Conservation (phyloP, 2,113 vertebrate species). For the Semnornis frantzii region DNA sequence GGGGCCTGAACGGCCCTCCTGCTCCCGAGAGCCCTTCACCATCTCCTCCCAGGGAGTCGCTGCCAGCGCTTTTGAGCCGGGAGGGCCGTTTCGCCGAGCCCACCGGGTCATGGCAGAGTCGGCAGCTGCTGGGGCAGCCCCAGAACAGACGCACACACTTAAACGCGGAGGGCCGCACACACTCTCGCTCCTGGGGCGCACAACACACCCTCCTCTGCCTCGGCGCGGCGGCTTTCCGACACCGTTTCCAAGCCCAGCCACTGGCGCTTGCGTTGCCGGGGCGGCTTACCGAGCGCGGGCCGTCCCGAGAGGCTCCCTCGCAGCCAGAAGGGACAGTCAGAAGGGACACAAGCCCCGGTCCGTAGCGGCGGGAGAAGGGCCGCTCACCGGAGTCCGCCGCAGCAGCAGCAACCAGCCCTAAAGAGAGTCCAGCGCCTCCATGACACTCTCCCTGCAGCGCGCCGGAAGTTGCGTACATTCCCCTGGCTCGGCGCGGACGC, state of each 20-base stretch:
- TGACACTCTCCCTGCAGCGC: neutral
- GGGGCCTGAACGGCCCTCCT: neutral
- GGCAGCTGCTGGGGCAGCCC: neutral
- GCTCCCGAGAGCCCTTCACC: neutral
- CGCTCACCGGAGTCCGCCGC: neutral
- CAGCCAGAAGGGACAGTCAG: neutral
- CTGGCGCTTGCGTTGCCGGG: no score
- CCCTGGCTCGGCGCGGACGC: no score
- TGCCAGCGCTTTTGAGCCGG: conserved; percentile 75
- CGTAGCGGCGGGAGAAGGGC: neutral
- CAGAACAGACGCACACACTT: neutral
- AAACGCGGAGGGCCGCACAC: neutral
- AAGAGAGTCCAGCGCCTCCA: no score
- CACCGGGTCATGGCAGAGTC: conserved; percentile 85
- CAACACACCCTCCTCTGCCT: no score
- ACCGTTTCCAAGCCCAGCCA: no score
- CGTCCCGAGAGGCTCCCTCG: no score
- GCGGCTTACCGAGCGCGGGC: neutral
- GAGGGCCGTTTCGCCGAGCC: conserved; percentile 81
- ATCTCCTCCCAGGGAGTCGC: conserved; percentile 90
- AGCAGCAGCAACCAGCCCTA: neutral
- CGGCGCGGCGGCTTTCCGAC: neutral
- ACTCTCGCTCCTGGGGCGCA: no score
- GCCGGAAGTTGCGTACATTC: neutral
- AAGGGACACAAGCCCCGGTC: no score